phyloP scores from a whole-genome alignment of 2,888 invertebrate genomes.

The Coelopa pilipes region DNA sequence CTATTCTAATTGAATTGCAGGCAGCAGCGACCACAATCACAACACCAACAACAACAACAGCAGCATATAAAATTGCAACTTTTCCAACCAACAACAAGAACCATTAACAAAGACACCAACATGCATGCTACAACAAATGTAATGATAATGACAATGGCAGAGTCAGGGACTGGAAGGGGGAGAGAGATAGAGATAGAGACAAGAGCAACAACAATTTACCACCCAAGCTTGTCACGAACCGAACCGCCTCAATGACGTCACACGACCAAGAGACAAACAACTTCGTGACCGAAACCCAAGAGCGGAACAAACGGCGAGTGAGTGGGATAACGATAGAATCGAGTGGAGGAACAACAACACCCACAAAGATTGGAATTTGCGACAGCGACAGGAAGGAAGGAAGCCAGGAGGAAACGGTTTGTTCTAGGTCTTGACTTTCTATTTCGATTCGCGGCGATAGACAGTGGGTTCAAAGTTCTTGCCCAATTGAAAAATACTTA shows the following conservation, averaged over 20 bases:
- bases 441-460: too few species aligned
- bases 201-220: constrained; percentile 17
- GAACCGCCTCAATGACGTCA: constrained; percentile 29
- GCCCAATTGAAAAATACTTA: too few species aligned
- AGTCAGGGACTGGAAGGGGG: not conserved
- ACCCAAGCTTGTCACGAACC: constrained; percentile 32
- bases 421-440: too few species aligned
- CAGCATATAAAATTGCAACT: not conserved
- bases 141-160: not conserved
- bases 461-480: too few species aligned
- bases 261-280: constrained; percentile 22
- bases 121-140: too few species aligned
- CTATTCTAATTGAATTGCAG: too few species aligned
- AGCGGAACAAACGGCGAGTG: not conserved
- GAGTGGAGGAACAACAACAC: too few species aligned
- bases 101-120: not conserved
- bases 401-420: too few species aligned
- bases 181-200: not conserved
- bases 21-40: too few species aligned
- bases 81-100: constrained; percentile 14
- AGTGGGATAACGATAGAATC: too few species aligned
- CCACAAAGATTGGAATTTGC: too few species aligned
- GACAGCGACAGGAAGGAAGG: too few species aligned
- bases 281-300: constrained; percentile 20
- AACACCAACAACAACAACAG: constrained; percentile 17